phyloP scores from a whole-genome alignment of 2,888 invertebrate genomes.

The Drosophila mimetica region DNA sequence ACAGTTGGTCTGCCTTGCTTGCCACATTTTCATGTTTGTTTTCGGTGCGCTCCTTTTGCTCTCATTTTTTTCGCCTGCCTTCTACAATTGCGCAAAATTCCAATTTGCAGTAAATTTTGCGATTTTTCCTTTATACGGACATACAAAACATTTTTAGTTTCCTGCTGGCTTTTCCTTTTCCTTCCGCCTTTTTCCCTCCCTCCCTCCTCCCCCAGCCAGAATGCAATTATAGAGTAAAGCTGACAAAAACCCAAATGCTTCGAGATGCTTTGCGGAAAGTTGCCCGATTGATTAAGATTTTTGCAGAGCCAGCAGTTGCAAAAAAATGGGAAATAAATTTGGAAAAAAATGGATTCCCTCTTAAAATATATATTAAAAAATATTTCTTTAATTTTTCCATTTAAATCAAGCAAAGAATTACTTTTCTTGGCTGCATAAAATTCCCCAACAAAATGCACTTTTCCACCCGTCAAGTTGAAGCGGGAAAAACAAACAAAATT shows the following conservation, averaged over 20 bases:
- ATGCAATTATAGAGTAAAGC: conserved; percentile 43
- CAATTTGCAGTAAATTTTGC: conserved; percentile 84
- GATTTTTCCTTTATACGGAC: conserved; percentile 82
- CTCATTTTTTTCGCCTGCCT: conserved; percentile 29
- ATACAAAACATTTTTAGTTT: conserved; percentile 81
- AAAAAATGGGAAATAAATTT: not conserved
- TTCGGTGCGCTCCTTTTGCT: conserved; percentile 35
- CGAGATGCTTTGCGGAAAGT: conserved; percentile 18
- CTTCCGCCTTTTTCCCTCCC: conserved; percentile 30
- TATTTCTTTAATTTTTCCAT: no score
- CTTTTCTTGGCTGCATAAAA: conserved; percentile 51
- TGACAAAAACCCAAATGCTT: conserved; percentile 42
- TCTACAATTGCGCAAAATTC: conserved; percentile 82
- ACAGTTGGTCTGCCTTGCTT: conserved; percentile 44
- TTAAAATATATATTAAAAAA: no score
- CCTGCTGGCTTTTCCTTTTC: conserved; percentile 72
- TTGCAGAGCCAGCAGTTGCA: not conserved
- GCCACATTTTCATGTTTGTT: conserved; percentile 61
- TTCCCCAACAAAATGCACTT: conserved; percentile 74
- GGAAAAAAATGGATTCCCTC: no score
- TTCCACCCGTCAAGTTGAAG: conserved; percentile 45
- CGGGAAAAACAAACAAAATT: conserved; percentile 70
- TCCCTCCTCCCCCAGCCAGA: conserved; percentile 33
- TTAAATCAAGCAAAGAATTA: no score
- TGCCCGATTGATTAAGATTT: conserved; percentile 44